phyloP scores from a whole-genome alignment of 2,113 vertebrate species.

The Nannobrachium achirus region DNA sequence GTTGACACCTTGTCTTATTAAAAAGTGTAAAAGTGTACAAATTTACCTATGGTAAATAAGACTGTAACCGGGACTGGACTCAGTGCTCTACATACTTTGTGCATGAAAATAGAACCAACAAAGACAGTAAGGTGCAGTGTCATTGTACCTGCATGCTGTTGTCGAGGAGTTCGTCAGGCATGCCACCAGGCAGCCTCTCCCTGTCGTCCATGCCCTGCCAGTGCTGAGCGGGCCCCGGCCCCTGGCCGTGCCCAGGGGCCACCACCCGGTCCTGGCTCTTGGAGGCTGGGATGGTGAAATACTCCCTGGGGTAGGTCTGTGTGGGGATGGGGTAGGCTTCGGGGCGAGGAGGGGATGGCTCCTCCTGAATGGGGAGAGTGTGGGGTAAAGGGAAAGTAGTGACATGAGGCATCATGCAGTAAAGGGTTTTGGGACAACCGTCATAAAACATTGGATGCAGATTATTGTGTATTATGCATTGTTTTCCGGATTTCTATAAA shows the following conservation, averaged over 20 bases:
- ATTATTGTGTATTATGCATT: not conserved
- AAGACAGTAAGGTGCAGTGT: not conserved
- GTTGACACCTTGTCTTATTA: no score
- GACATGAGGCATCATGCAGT: no score
- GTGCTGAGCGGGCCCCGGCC: conserved; percentile 79
- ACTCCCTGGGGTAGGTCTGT: conserved; percentile 94
- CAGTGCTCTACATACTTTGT: no score
- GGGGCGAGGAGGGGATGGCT: conserved; percentile 84
- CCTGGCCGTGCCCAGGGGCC: conserved; percentile 60
- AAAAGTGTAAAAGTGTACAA: no score
- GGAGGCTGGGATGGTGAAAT: conserved; percentile 96
- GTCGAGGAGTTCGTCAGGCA: conserved; percentile 79
- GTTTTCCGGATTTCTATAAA: no score
- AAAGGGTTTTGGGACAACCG: no score
- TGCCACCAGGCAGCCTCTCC: conserved; percentile 78
- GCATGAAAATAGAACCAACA: no score
- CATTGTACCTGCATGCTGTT: conserved; percentile 87
- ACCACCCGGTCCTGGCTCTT: conserved; percentile 92
- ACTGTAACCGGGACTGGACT: no score
- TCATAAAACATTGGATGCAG: no score
- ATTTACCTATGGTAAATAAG: no score
- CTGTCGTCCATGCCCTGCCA: conserved; percentile 90
- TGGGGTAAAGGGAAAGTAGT: not conserved
- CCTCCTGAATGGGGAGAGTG: conserved; percentile 80
- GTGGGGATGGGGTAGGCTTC: conserved; percentile 98